Evolutionary conservation across 2,113 vertebrate genomes (phyloP).

Genomic region (Chiloscyllium plagiosum): DNA sequence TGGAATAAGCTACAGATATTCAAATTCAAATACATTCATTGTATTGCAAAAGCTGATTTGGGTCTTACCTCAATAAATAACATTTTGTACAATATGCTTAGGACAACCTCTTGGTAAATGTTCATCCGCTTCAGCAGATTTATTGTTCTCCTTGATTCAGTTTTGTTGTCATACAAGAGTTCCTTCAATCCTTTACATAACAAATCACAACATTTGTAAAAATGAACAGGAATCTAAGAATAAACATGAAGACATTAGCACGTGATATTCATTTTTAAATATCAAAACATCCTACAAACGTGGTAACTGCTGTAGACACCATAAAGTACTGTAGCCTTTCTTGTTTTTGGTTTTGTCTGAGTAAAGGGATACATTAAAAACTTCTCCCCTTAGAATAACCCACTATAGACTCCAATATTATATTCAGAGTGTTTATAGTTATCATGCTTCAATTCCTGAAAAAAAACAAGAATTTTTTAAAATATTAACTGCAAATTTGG

Average conservation of each 20-base stretch:
- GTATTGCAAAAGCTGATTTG: background rate
- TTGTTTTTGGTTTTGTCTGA: background rate
- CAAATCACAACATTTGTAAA: constrained; percentile 32
- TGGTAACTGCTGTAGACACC: background rate
- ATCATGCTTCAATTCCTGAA: background rate
- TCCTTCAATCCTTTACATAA: constrained; percentile 70
- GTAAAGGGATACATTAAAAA: background rate
- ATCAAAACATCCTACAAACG: background rate
- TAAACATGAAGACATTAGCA: background rate
- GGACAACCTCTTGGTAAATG: constrained; percentile 94
- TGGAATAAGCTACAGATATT: background rate
- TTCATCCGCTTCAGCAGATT: constrained; percentile 97
- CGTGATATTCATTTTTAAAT: background rate
- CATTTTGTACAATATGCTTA: constrained; percentile 79
- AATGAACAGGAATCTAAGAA: background rate
- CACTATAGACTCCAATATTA: background rate
- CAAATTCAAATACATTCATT: background rate
- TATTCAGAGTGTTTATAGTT: background rate
- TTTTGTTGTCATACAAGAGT: constrained; percentile 92
- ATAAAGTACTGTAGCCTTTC: background rate
- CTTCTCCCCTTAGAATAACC: background rate
- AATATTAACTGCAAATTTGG: background rate
- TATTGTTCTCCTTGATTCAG: constrained; percentile 92
- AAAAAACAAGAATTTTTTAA: background rate
- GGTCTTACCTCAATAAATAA: constrained; percentile 80